Evolutionary conservation across 2,888 invertebrate species (phyloP), one percentile per base, ranked within the genome.

Genomic region (Meganola albula): DNA sequence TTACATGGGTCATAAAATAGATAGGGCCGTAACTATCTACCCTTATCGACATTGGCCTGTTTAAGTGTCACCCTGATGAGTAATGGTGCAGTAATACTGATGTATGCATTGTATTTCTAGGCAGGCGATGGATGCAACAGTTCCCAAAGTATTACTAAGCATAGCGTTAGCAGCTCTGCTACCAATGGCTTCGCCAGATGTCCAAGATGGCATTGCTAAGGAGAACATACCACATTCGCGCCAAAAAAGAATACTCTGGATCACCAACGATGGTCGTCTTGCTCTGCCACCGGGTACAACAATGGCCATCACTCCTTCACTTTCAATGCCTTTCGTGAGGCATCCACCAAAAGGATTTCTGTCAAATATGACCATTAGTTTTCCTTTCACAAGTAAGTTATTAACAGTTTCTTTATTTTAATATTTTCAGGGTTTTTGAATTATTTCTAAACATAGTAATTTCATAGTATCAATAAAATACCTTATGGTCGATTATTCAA

Each of bases 331-430:
- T 6, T 91, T 95, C 58, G 93, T 95, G 2, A 84, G 95, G 54
- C 92, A 95, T 83, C 95, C 95, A 5, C 94, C 94, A 0, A 91
- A 93, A 60, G 95, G 95, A 30, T 95, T 95, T 72, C 88, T 93
- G 52, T 93, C 94, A 31, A 95, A 95, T 68, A 87, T 95, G 83
- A 92, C 94, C 12, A 89, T 95, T 59, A 93, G 93, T 74, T 89
- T 95, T 56, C 95, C 95, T 10, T 92, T 95, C 60, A 92, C 94
- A 62, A 94, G 95, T 95, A 79, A 90, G 92, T 90, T 21, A 1
- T 8, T 21, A 22, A n/a, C n/a, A n/a, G n/a, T n/a, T n/a, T n/a
- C n/a, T n/a, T n/a, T n/a, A n/a, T n/a, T n/a, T n/a, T n/a, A n/a
- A n/a, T n/a, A n/a, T n/a, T n/a, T n/a, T n/a, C n/a, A n/a, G n/a